A percentile compares a stretch with the other conserved stretches of the same genome.
Conservation (phyloP, 2,797 vertebrate genomes). For the Epinephelus coioides region DNA sequence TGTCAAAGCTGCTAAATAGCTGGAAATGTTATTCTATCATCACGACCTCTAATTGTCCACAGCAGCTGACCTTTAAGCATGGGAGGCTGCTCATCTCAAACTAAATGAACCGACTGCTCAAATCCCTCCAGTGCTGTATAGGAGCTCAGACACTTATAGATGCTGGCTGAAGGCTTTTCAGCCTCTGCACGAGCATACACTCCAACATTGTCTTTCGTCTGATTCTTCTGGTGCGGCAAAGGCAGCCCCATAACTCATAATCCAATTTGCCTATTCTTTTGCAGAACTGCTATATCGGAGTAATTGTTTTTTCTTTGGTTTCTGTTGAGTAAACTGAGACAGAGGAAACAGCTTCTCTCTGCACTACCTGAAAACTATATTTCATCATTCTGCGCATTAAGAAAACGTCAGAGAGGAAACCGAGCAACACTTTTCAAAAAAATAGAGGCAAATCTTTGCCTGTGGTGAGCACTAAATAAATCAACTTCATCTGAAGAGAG, state of each 20-base stretch:
- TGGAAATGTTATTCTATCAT: slow-evolving; percentile 68
- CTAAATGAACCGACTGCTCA: slow-evolving; percentile 35
- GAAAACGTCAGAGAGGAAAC: slow-evolving; percentile 64
- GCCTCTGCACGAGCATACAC: not conserved
- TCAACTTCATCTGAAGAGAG: slow-evolving; percentile 62
- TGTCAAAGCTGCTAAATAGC: slow-evolving; percentile 59
- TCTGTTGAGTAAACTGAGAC: slow-evolving; percentile 37
- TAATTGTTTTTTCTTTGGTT: slow-evolving; percentile 35
- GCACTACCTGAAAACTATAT: slow-evolving; percentile 57
- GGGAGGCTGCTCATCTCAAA: slow-evolving; percentile 44
- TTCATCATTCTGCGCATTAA: slow-evolving; percentile 63
- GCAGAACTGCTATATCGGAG: slow-evolving; percentile 1
- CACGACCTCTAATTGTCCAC: slow-evolving; percentile 65
- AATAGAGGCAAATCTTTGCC: slow-evolving; percentile 48
- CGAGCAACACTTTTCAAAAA: slow-evolving; percentile 47
- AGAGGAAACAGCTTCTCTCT: slow-evolving; percentile 5
- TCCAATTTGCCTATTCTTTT: slow-evolving; percentile 35
- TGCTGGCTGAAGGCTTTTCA: slow-evolving; percentile 20
- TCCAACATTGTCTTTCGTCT: slow-evolving; percentile 10
- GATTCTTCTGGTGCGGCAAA: slow-evolving; percentile 33
- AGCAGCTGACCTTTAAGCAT: slow-evolving; percentile 72
- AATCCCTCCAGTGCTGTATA: not conserved
- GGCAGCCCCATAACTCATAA: slow-evolving; percentile 39
- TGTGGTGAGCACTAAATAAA: slow-evolving; percentile 62
- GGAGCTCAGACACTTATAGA: slow-evolving; percentile 28